Base-by-base conservation (phyloP, 2,113 vertebrate genomes). In the Archocentrus centrarchus region DNA sequence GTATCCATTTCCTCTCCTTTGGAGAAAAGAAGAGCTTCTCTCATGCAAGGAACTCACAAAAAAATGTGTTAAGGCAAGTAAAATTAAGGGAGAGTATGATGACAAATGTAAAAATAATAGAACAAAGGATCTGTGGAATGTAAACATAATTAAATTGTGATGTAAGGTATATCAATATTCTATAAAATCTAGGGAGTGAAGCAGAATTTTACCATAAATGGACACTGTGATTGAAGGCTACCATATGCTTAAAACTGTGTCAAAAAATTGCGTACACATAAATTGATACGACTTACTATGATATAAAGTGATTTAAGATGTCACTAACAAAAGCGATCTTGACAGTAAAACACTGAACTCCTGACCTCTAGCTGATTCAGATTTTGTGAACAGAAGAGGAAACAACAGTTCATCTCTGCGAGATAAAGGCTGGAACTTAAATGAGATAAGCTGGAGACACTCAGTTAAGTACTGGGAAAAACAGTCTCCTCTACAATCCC, bases 241-340 rank as follows among this genome's bases (percentile, higher is more conserved):
- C 35, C 11, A 53, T 10, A 55, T 13, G 50, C 77, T 39, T 32
- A 55, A 15, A 53, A 77, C 24, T 73, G 15, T 77, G 47, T 84
- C 22, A 82, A 47, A 35, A 63, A 81, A 47, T 41, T 66, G 75
- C 79, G 82, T 64, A 68, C 2, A 68, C 77, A 77, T 79, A 79
- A 86, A 61, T 37, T 81, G 20, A 80, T 66, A 32, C 9, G 59
- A 66, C 75, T 47, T 27, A 18, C 10, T 22, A 18, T 32, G 35
- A 39, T 15, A 44, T 60, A 64, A 50, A 53, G 15, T 7, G 2
- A 66, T 41, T 75, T 73, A 30, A 14, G 68, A 3, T 35, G 14
- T 58, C 14, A 24, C 5, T 8, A 78, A 24, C 41, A 39, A 6
- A 79, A 83, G 83, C 68, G 11, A 85, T 83, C 6, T 11, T 32